Base-by-base conservation (phyloP, 2,113 vertebrate species). In the pig (Sus scrofa) region DNA sequence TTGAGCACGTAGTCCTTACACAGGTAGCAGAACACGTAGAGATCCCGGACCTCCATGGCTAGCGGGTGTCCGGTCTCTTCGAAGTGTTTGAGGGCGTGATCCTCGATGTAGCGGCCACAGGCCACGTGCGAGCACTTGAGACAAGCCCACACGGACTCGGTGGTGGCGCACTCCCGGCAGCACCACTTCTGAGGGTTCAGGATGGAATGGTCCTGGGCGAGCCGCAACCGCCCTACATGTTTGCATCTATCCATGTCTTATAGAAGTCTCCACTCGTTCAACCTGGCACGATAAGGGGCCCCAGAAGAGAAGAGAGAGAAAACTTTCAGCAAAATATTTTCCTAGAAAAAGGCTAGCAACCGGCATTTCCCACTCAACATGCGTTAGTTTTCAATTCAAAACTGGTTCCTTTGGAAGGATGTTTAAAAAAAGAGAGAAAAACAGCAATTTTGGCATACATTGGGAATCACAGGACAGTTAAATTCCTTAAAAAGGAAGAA, bases 121-220 rank as follows among this genome's bases (percentile, higher is more conserved):
- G 99, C 99, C 95, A 99, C 99, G 52, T 99, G 99, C 1, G 99
- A 99, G 98, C 99, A 99, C 98, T 99, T 99, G 94, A 99, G 99
- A 96, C 99, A 99, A 86, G 99, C 99, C 99, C 99, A 99, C 97
- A 99, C 98, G 0, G 99, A 99, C 96, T 99, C 99, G 0, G 99
- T 99, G 95, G 99, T 99, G 98, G 98, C 98, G 98, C 99, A 99
- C 96, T 99, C 99, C 96, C 99, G 96, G 62, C 99, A 99, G 85
- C 98, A 99, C 99, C 99, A 99, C 98, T 99, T 99, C 98, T 99
- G 99, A 0, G 99, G 99, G 98, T 99, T 99, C 98, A 99, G 99
- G 98, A 99, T 99, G 75, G 99, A 99, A 98, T 99, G 99, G 98
- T 99, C 99, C 96, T 99, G 99, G 98, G 99, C 99, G 95, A 99